Evolutionary conservation across 2,113 vertebrate genomes (phyloP).

Genomic region (Channa maculata): DNA sequence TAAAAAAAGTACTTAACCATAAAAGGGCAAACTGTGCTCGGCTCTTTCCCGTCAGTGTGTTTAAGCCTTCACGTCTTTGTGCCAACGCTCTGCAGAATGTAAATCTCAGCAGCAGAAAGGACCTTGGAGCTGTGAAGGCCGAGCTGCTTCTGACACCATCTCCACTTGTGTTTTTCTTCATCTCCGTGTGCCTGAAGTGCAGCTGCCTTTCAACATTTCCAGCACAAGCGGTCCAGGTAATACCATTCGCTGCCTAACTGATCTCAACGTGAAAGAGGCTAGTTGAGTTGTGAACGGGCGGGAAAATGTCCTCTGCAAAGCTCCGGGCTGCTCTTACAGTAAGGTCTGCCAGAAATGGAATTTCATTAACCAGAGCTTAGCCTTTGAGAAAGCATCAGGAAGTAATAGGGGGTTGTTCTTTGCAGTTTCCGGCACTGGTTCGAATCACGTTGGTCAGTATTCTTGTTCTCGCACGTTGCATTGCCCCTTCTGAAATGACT

Average conservation of each 20-base stretch:
- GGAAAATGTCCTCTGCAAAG: constrained; percentile 41
- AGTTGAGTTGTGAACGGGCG: background rate
- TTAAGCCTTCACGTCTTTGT: no score
- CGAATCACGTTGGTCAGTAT: no score
- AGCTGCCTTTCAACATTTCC: background rate
- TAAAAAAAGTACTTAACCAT: no score
- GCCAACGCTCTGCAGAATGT: background rate
- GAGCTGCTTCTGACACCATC: background rate
- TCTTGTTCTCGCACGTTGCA: no score
- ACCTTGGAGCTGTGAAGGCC: background rate
- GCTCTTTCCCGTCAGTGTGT: no score
- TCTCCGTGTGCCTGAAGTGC: constrained; percentile 5
- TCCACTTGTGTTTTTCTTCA: background rate
- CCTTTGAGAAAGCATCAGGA: no score
- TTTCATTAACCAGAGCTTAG: constrained; percentile 38
- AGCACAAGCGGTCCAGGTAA: background rate
- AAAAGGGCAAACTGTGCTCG: no score
- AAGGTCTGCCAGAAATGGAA: constrained; percentile 32
- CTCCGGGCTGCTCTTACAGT: constrained; percentile 1
- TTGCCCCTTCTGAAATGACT: background rate
- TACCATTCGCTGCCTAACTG: constrained; percentile 47
- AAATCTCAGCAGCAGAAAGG: background rate
- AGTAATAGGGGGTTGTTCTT: no score
- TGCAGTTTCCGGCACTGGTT: no score
- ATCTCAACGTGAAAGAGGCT: constrained; percentile 52